Percentiles rank a stretch among this genome's conserved stretches.
Conservation (phyloP, 2,797 vertebrate species). For the Melanotaenia parkinsoni region DNA sequence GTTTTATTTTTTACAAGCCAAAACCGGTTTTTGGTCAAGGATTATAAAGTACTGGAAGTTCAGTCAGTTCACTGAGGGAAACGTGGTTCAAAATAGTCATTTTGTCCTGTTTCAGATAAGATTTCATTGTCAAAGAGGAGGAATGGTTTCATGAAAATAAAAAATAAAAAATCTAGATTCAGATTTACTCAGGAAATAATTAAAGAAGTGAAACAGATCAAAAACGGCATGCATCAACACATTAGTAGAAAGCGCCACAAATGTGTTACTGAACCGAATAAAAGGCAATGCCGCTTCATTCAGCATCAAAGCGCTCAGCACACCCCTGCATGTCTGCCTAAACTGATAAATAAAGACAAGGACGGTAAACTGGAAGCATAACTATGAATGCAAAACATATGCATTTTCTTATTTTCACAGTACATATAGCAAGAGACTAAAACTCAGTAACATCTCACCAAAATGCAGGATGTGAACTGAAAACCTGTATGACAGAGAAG, state of each 20-base stretch:
- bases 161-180: not conserved
- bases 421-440: not conserved
- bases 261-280: constrained; percentile 38
- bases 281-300: constrained; percentile 49
- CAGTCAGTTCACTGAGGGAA: not conserved
- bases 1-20: constrained; percentile 5
- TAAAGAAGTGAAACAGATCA: constrained; percentile 40
- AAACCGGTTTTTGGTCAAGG: not conserved
- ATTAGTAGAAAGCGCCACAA: not conserved
- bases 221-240: constrained; percentile 35
- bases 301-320: constrained; percentile 63
- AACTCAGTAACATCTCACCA: too few relatives aligned
- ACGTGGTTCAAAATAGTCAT: not conserved
- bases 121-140: not conserved
- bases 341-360: constrained; percentile 13
- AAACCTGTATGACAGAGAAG: not conserved
- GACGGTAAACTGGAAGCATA: not conserved
- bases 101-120: not conserved
- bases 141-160: not conserved
- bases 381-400: not conserved
- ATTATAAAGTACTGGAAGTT: not conserved
- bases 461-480: not conserved
- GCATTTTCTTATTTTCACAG: constrained; percentile 1
- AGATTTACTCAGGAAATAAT: constrained; percentile 31
- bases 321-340: constrained; percentile 45